Evolutionary conservation across 2,797 vertebrate genomes (phyloP).

Genomic region (Amniataba percoides): DNA sequence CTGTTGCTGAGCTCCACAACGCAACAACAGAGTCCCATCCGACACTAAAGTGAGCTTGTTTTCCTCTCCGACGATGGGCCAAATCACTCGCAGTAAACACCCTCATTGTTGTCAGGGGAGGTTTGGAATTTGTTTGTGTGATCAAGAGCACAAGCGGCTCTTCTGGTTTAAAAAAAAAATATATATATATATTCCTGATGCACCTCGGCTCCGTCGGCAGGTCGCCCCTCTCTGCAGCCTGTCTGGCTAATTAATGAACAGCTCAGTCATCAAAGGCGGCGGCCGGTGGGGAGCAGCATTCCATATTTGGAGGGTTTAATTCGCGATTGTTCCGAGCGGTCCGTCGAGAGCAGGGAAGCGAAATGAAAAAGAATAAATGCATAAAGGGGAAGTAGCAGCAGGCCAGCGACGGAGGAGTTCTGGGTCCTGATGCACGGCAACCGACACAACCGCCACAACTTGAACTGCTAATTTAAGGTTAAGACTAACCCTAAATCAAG

Average conservation of each 20-base stretch:
- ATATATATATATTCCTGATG: conserved; percentile 1
- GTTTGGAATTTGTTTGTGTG: conserved; percentile 32
- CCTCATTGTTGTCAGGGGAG: conserved; percentile 1
- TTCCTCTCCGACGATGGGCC: not conserved
- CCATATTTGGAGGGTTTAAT: conserved; percentile 23
- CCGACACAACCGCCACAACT: not conserved
- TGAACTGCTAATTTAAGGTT: not conserved
- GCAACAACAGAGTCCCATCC: conserved; percentile 13
- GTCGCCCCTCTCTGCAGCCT: conserved; percentile 10
- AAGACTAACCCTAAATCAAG: too few species aligned
- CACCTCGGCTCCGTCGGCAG: conserved; percentile 32
- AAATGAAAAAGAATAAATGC: not conserved
- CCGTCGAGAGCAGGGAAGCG: conserved; percentile 6
- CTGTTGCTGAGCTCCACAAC: conserved; percentile 19
- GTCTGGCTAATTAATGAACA: conserved; percentile 59
- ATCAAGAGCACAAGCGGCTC: not conserved
- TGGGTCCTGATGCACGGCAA: not conserved
- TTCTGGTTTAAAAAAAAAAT: conserved; percentile 1
- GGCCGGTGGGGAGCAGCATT: conserved; percentile 27
- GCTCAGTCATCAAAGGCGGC: conserved; percentile 52
- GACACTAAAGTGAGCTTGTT: conserved; percentile 7
- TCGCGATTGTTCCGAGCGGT: conserved; percentile 18
- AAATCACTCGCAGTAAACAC: conserved; percentile 24
- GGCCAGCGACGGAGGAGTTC: conserved; percentile 2
- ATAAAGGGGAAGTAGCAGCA: not conserved